Percentiles rank a stretch among this genome's conserved stretches.
Conservation (phyloP, 2,113 vertebrate species). For the Ovis canadensis region DNA sequence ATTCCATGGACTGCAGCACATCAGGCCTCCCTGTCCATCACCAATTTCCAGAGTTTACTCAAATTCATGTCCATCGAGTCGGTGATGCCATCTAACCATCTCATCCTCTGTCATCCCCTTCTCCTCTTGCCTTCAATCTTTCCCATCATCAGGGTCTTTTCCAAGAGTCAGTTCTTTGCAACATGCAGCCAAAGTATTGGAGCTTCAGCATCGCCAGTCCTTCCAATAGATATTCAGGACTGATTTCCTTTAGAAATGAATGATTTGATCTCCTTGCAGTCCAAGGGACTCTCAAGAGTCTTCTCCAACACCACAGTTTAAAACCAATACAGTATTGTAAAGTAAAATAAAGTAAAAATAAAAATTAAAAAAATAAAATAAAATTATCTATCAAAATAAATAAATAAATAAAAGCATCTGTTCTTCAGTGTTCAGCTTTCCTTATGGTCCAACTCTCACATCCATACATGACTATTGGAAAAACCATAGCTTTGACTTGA, state of each 20-base stretch:
- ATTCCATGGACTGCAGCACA: accelerated
- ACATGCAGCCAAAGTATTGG: neutral
- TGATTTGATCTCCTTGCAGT: neutral
- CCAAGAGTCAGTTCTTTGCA: neutral
- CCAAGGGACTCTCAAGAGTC: neutral
- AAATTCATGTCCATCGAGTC: neutral
- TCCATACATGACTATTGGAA: neutral
- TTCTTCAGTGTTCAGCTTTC: neutral
- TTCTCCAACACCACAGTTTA: neutral
- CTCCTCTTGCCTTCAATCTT: neutral
- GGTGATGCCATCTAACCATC: neutral
- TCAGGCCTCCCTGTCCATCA: neutral
- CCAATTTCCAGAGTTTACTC: neutral
- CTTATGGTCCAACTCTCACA: neutral
- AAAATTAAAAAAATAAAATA: too few species aligned
- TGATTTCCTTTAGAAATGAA: neutral
- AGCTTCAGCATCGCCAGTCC: neutral
- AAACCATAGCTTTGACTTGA: neutral
- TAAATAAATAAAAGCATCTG: neutral
- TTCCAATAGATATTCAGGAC: neutral
- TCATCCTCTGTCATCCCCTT: neutral
- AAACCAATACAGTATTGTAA: too few species aligned
- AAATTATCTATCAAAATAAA: too few species aligned
- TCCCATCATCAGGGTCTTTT: neutral
- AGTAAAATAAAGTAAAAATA: too few species aligned